Conservation (phyloP, 2,113 vertebrate genomes). For the Platysternon megacephalum region DNA sequence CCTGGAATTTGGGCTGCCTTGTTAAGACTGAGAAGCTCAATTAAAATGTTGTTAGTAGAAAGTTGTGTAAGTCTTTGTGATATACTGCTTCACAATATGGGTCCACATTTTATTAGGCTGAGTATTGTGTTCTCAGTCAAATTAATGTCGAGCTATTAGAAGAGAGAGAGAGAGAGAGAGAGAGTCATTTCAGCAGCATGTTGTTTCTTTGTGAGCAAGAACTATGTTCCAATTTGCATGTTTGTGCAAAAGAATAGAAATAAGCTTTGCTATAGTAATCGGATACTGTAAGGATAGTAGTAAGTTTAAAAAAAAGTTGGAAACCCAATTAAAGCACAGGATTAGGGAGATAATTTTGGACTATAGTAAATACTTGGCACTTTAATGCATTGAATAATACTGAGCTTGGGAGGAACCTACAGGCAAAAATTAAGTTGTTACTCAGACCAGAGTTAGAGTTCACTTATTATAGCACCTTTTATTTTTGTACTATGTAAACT, state of each 20-base stretch:
- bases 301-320: background rate
- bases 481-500: background rate
- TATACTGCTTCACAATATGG: background rate
- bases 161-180: background rate
- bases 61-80: background rate
- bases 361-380: background rate
- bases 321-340: background rate
- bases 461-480: background rate
- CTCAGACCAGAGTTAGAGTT: background rate
- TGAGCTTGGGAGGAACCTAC: background rate
- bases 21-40: slow-evolving; percentile 36
- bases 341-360: background rate
- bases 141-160: background rate
- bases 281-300: background rate
- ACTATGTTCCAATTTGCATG: background rate
- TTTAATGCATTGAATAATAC: background rate
- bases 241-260: background rate
- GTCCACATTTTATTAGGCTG: background rate
- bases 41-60: slow-evolving; percentile 41
- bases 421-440: background rate
- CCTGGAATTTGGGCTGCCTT: slow-evolving; percentile 31
- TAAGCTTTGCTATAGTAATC: background rate
- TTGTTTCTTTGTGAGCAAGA: background rate
- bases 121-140: background rate
- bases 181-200: background rate